Evolutionary conservation across 2,888 invertebrate genomes (phyloP).

Genomic region (Drosophila tripunctata): DNA sequence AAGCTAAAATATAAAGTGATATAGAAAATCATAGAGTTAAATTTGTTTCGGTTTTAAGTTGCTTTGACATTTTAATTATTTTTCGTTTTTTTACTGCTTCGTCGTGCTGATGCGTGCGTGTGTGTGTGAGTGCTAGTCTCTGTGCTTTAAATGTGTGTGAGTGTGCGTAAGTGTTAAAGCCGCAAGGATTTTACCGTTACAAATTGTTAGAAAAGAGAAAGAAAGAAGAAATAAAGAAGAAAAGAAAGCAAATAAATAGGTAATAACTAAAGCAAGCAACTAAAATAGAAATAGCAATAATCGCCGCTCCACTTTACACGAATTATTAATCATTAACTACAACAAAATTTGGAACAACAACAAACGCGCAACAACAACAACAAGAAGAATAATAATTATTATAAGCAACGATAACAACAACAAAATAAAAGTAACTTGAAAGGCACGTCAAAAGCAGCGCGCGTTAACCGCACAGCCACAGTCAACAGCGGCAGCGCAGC

Average conservation of each 20-base stretch:
- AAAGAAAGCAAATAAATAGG: slow-evolving; percentile 29
- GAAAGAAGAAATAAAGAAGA: slow-evolving; percentile 3
- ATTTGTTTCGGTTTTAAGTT: not conserved
- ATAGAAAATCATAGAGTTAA: not conserved
- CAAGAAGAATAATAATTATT: slow-evolving; percentile 2
- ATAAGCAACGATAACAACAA: slow-evolving; percentile 3
- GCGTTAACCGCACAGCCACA: slow-evolving; percentile 30
- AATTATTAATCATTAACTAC: slow-evolving; percentile 49
- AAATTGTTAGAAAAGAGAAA: slow-evolving; percentile 33
- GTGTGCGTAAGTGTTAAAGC: slow-evolving; percentile 16
- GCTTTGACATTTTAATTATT: not conserved
- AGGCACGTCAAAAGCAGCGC: slow-evolving; percentile 29
- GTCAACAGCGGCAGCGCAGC: slow-evolving; percentile 30
- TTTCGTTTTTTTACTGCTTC: not conserved
- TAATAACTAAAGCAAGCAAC: slow-evolving; percentile 13
- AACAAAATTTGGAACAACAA: slow-evolving; percentile 18
- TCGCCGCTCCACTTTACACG: slow-evolving; percentile 20
- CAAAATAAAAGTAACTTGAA: slow-evolving; percentile 22
- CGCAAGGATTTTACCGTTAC: slow-evolving; percentile 54
- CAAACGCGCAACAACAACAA: slow-evolving; percentile 1
- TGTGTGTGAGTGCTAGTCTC: slow-evolving; percentile 6
- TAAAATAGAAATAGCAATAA: slow-evolving; percentile 14
- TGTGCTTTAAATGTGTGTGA: slow-evolving; percentile 14
- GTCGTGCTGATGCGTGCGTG: not conserved
- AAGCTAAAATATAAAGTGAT: slow-evolving; percentile 5